Conservation (phyloP, 2,888 invertebrate genomes). For the Tetragonula carbonaria region DNA sequence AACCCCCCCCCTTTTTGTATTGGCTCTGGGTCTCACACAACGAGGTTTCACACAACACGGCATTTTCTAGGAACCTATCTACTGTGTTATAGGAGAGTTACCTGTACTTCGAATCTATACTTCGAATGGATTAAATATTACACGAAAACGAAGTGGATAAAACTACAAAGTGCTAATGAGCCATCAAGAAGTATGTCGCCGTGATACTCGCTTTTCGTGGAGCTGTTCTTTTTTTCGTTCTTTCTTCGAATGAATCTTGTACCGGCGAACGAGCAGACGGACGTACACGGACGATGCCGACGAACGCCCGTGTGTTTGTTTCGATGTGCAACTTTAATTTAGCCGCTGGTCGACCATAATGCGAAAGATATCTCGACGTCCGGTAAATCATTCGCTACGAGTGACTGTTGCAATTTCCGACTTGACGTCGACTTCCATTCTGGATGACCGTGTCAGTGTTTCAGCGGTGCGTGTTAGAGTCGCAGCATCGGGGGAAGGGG, state of each 20-base stretch:
- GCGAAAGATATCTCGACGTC: not conserved
- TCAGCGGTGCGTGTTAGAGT: not conserved
- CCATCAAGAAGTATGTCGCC: not conserved
- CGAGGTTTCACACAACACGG: too few species aligned
- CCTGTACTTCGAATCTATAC: too few species aligned
- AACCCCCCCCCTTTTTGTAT: too few species aligned
- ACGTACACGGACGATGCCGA: not conserved
- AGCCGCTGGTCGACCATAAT: not conserved
- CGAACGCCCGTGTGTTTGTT: conserved; percentile 4
- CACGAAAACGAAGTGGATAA: too few species aligned
- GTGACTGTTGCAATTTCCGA: conserved; percentile 33
- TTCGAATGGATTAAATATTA: not conserved
- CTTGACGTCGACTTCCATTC: not conserved
- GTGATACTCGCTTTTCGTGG: not conserved
- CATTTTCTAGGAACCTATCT: too few species aligned
- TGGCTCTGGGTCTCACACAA: too few species aligned
- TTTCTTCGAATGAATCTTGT: too few species aligned
- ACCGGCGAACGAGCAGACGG: not conserved
- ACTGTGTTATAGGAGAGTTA: too few species aligned
- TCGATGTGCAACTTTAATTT: conserved; percentile 21
- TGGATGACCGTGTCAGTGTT: not conserved
- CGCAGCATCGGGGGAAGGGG: not conserved
- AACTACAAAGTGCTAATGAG: not conserved
- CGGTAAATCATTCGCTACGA: conserved; percentile 4
- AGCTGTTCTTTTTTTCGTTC: not conserved